Evolutionary conservation across 2,797 vertebrate species (phyloP).

Genomic region (Rhinophrynus dorsalis): DNA sequence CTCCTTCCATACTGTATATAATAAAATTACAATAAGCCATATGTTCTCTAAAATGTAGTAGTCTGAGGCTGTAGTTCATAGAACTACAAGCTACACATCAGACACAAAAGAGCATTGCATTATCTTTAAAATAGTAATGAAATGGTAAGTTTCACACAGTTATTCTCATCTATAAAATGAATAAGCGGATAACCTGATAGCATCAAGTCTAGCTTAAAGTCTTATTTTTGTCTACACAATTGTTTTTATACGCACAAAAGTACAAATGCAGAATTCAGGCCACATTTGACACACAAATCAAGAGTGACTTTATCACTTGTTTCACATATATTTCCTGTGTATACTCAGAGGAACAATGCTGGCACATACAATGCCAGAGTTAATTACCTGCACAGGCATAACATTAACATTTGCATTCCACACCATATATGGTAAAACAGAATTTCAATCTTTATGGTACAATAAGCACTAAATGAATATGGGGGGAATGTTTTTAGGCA

Average conservation of each 20-base stretch:
- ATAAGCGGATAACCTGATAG: too few species aligned
- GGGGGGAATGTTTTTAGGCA: too few species aligned
- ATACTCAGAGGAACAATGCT: constrained; percentile 21
- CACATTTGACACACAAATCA: background rate
- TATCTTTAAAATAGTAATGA: too few species aligned
- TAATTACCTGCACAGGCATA: constrained; percentile 5
- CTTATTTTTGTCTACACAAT: constrained; percentile 14
- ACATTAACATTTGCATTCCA: background rate
- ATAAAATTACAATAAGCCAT: too few species aligned
- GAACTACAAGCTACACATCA: too few species aligned
- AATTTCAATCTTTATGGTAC: background rate
- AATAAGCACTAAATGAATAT: background rate
- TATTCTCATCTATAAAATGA: too few species aligned
- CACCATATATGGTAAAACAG: constrained; percentile 1
- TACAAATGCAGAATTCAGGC: background rate
- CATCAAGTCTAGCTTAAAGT: too few species aligned
- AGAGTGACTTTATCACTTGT: constrained; percentile 4
- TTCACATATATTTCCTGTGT: constrained; percentile 24
- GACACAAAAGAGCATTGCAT: too few species aligned
- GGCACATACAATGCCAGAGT: background rate
- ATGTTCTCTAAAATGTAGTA: too few species aligned
- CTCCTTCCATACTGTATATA: too few species aligned
- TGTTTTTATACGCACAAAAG: background rate
- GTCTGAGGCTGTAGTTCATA: too few species aligned
- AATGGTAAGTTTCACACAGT: too few species aligned